Percentiles rank a stretch among this genome's conserved stretches.
These are phyloP conservation scores for Oryzaephilus surinamensis DNA, from an alignment of 1,140 invertebrate genomes.

Conservation along the genomic window DNA sequence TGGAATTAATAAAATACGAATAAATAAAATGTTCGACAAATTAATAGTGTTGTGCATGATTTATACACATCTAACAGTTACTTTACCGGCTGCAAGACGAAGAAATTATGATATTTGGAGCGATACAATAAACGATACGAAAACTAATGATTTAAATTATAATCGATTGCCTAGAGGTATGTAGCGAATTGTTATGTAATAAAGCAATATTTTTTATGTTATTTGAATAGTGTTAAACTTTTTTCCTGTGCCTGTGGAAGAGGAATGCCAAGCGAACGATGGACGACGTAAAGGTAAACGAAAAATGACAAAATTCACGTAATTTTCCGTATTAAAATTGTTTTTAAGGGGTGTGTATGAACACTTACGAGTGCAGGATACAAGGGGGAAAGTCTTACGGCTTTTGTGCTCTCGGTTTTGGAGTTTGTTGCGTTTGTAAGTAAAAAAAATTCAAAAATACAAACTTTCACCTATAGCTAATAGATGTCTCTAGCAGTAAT, in stretches of 20 bases:
- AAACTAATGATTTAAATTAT: background rate
- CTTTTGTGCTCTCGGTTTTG: constrained; percentile 71
- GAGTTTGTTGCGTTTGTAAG: constrained; percentile 83
- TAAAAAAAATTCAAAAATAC: constrained; percentile 25
- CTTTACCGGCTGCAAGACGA: background rate
- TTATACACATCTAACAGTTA: background rate
- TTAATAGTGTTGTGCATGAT: too few species aligned
- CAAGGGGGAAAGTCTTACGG: constrained; percentile 62
- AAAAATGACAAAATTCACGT: background rate
- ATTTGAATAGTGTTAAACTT: constrained; percentile 53
- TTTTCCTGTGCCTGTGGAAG: constrained; percentile 66
- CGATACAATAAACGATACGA: constrained; percentile 8
- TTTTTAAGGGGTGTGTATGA: constrained; percentile 59
- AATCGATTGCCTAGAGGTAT: constrained; percentile 18
- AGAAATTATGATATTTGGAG: constrained; percentile 21
- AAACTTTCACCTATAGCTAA: background rate
- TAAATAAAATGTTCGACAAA: too few species aligned
- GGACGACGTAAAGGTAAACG: constrained; percentile 45
- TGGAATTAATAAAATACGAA: too few species aligned
- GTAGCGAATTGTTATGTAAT: constrained; percentile 5
- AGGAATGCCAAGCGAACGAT: constrained; percentile 61
- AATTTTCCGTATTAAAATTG: constrained; percentile 4
- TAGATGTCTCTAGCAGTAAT: background rate
- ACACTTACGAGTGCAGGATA: constrained; percentile 72
- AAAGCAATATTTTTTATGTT: constrained; percentile 25